phyloP scores from a whole-genome alignment of 2,888 invertebrate genomes.

The Meghimatium bilineatum region DNA sequence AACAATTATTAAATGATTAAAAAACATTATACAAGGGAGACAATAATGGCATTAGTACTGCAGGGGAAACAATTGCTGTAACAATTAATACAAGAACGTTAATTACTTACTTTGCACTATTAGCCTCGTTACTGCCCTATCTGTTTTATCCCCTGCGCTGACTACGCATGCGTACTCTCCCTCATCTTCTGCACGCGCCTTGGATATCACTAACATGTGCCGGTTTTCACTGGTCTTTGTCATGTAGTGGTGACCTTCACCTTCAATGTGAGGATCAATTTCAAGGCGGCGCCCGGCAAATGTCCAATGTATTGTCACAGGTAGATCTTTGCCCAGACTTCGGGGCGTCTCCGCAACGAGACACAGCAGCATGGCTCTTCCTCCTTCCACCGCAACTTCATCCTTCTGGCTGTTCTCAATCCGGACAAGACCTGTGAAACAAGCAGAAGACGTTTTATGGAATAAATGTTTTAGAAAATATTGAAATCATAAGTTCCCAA shows the following conservation, averaged over 20 bases:
- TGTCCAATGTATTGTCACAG: constrained; percentile 45
- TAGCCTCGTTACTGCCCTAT: constrained; percentile 55
- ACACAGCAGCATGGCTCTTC: constrained; percentile 44
- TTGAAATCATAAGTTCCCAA: too few relatives aligned
- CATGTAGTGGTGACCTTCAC: constrained; percentile 56
- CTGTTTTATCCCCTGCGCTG: constrained; percentile 54
- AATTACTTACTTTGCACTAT: constrained; percentile 58
- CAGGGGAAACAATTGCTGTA: too few relatives aligned
- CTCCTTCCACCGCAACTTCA: constrained; percentile 46
- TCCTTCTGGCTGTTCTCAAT: constrained; percentile 42
- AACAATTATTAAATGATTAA: too few relatives aligned
- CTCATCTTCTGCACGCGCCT: constrained; percentile 58
- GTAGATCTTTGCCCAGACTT: constrained; percentile 22
- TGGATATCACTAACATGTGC: constrained; percentile 59
- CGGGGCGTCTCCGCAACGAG: constrained; percentile 37
- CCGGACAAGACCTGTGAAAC: constrained; percentile 43
- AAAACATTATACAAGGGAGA: too few relatives aligned
- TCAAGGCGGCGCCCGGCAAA: constrained; percentile 42
- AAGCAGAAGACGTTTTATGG: too few relatives aligned
- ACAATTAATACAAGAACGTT: background rate
- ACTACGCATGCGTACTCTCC: constrained; percentile 66
- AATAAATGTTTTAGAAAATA: too few relatives aligned
- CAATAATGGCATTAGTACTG: too few relatives aligned
- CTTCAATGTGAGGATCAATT: constrained; percentile 22
- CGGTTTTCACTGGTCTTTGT: constrained; percentile 55